These are phyloP conservation scores for Rhinoptilus africanus DNA, from an alignment of 2,113 vertebrate species.

Conservation along the genomic window DNA sequence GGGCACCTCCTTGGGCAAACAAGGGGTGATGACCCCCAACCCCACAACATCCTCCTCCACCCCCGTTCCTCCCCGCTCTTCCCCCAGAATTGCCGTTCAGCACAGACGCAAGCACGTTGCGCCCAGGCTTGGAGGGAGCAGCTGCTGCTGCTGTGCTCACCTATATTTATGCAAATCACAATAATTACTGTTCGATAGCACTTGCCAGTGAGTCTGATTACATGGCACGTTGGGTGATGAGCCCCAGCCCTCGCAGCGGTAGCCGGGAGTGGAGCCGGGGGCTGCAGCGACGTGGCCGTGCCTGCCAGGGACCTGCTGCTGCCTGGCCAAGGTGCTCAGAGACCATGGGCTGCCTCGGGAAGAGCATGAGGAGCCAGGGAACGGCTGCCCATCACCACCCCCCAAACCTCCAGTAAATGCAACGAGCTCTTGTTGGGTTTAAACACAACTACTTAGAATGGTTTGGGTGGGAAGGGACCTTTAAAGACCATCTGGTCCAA, in stretches of 20 bases:
- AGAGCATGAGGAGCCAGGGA: background rate
- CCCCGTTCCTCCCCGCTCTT: rapidly evolving
- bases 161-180: background rate
- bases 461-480: background rate
- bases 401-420: background rate
- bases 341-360: background rate
- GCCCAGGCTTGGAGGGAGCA: background rate
- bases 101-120: rapidly evolving
- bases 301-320: background rate
- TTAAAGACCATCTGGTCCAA: background rate
- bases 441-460: background rate
- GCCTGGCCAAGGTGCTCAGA: background rate
- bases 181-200: background rate
- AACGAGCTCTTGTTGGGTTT: background rate
- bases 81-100: background rate
- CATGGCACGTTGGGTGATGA: background rate
- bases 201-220: background rate
- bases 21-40: background rate
- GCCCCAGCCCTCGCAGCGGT: background rate
- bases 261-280: background rate
- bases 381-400: background rate
- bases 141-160: background rate
- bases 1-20: background rate
- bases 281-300: too few relatives aligned
- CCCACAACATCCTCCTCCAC: rapidly evolving